Conservation (phyloP, 2,797 vertebrate species). For the Triplophysa yarkandensis region DNA sequence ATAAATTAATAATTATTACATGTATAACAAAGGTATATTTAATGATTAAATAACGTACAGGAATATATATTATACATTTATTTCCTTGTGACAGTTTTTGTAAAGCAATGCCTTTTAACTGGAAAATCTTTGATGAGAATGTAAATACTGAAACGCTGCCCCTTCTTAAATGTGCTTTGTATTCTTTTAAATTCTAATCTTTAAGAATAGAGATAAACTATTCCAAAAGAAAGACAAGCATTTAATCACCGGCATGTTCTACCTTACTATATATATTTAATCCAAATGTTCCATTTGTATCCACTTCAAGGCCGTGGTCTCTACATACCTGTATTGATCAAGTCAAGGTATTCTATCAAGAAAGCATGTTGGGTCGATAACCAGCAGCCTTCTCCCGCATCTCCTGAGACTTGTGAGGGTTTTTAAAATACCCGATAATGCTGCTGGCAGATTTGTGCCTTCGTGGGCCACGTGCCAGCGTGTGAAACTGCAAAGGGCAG, state of each 20-base stretch:
- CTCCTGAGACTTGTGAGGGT: conserved; percentile 46
- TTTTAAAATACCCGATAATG: conserved; percentile 57
- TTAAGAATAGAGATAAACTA: no score
- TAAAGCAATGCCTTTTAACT: not conserved
- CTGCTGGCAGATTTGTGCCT: conserved; percentile 51
- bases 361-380: conserved; percentile 46
- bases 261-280: conserved; percentile 34
- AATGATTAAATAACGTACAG: no score
- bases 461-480: conserved; percentile 39
- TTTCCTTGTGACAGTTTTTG: conserved; percentile 1
- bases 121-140: not conserved
- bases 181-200: not conserved
- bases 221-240: conserved; percentile 10
- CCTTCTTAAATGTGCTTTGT: not conserved
- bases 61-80: no score
- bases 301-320: conserved; percentile 47
- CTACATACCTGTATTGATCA: conserved; percentile 49
- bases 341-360: conserved; percentile 38
- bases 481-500: conserved; percentile 53
- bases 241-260: conserved; percentile 26
- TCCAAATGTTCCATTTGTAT: conserved; percentile 37
- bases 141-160: not conserved
- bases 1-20: no score
- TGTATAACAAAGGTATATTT: no score
- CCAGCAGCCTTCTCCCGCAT: conserved; percentile 48